Base-by-base conservation (phyloP, 2,888 invertebrate species). In the Loripinus fragilis region DNA sequence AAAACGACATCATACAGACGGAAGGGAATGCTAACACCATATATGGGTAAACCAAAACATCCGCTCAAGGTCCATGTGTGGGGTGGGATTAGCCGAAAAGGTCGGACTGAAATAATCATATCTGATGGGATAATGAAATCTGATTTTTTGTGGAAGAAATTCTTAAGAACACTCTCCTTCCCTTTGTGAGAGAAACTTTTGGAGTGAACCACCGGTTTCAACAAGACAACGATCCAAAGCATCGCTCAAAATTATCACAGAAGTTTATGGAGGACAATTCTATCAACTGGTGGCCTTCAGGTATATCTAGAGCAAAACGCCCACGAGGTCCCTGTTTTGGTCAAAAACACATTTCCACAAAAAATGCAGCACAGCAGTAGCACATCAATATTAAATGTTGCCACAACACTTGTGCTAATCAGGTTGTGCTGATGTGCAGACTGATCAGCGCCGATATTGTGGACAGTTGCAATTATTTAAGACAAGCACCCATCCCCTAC, bases 181-280 rank as follows among this genome's bases (percentile, higher is more conserved):
- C 78, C 12, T 80, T 78, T 60, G 69, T 78, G 15, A 0, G 45
- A 17, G 10, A 15, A 25, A 68, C n/a, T 60, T 75, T 75, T 45
- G 33, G 35, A 3, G 38, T 72, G 2, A 64, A 71, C 30, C 82
- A 78, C 41, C 38, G 78, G 5, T 76, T 83, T 17, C 76, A 77
- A 38, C 79, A 79, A 48, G 77, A 83, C 42, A 79, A 83, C 42
- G 82, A 83, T 38, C 82, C 82, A 1, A 83, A 83, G 66, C 80
- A 80, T 69, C 38, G 50, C 38, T 80, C 75, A 25, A 71, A 42
- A 28, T 25, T 50, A 33, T 52, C 79, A 30, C 55, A 66, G 45
- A 30, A 74, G 7, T 82, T 82, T 28, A 73, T 79, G 76, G 38
- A n/a, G 17, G 64, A 71, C 0, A 76, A 74, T 66, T 60, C 50